These are phyloP conservation scores for Orbicella faveolata DNA, from an alignment of 64 coral and sea anemone species.

Conservation along the genomic window DNA sequence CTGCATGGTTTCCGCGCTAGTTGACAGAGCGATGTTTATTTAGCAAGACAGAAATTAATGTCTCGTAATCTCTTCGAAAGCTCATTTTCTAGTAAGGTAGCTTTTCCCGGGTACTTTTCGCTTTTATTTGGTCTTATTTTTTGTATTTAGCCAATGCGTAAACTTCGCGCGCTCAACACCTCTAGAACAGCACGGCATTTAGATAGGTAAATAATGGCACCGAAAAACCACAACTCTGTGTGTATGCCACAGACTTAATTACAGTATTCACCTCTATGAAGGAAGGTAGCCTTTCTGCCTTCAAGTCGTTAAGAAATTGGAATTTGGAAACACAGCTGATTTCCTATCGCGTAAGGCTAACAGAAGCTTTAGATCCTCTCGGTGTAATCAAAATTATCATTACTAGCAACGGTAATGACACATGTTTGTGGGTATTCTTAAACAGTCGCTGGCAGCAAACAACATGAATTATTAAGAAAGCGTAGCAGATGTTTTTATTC, in stretches of 20 bases:
- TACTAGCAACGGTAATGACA: neutral
- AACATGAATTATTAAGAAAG: conserved; percentile 50
- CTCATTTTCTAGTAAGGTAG: neutral
- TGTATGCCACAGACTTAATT: conserved; percentile 14
- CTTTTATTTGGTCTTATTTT: neutral
- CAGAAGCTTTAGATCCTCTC: neutral
- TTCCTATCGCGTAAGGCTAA: neutral
- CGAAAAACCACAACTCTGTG: neutral
- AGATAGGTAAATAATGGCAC: neutral
- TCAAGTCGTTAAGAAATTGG: neutral
- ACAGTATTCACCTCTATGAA: neutral
- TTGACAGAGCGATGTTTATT: conserved; percentile 26
- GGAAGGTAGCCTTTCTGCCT: neutral
- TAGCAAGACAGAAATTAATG: conserved; percentile 40
- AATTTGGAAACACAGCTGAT: neutral
- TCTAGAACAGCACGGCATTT: neutral
- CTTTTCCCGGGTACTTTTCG: neutral
- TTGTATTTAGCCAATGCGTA: neutral
- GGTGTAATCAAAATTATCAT: conserved; percentile 18
- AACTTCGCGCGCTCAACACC: neutral
- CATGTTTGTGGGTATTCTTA: conserved; percentile 40
- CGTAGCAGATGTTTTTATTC: conserved; percentile 57
- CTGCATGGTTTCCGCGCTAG: neutral
- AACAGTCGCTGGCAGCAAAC: conserved; percentile 18
- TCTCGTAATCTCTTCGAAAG: conserved; percentile 39